Conservation (phyloP, 2,113 vertebrate species). For the Centropristis striata region DNA sequence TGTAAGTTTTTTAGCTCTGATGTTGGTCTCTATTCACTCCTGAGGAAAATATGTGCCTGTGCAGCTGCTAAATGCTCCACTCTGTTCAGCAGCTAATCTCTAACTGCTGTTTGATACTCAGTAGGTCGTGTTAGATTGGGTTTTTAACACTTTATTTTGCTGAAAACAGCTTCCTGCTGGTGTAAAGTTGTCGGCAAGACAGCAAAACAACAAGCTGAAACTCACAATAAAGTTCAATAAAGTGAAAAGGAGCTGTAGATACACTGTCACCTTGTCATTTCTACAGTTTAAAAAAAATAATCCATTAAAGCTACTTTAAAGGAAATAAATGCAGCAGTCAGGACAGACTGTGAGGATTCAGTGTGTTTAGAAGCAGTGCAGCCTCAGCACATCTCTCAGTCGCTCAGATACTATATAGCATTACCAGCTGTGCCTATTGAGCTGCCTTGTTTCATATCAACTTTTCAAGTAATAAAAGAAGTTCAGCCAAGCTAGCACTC, state of each 20-base stretch:
- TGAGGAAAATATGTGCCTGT: not conserved
- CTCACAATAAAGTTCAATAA: not conserved
- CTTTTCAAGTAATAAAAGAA: slow-evolving; percentile 55
- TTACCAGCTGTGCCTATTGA: slow-evolving; percentile 70
- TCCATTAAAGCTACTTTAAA: not conserved
- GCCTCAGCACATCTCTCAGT: slow-evolving; percentile 46
- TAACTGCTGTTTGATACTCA: not conserved
- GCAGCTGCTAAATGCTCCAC: not conserved
- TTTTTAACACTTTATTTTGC: not conserved
- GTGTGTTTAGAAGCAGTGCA: slow-evolving; percentile 10
- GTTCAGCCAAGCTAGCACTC: slow-evolving; percentile 68
- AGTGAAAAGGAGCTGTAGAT: not conserved
- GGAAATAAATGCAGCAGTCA: not conserved
- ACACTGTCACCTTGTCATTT: no score
- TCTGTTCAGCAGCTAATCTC: not conserved
- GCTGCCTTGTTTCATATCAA: slow-evolving; percentile 55
- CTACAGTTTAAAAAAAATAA: not conserved
- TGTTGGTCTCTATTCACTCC: not conserved
- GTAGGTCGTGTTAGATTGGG: not conserved
- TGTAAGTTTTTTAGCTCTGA: not conserved
- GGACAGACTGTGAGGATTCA: not conserved
- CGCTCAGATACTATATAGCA: slow-evolving; percentile 16
- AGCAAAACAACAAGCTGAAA: not conserved
- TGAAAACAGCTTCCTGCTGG: not conserved
- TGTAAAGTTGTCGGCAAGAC: not conserved